A percentile compares a stretch with the other conserved stretches of the same genome.
These are phyloP conservation scores for Telmatherina bonti DNA, from an alignment of 2,797 vertebrate species.

Conservation along the genomic window DNA sequence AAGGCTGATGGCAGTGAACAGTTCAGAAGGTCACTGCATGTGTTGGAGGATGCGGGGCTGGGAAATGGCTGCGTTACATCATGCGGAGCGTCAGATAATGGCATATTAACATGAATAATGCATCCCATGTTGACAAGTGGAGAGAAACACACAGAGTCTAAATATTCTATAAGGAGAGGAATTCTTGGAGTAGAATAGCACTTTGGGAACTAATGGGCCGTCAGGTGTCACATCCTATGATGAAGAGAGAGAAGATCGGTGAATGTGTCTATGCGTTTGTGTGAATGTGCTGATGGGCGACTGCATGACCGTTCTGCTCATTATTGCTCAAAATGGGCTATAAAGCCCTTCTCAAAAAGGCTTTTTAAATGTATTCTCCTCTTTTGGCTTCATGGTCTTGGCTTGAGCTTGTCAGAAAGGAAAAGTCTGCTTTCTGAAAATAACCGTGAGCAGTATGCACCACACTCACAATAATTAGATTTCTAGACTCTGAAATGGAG, in stretches of 20 bases:
- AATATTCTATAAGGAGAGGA: conserved; percentile 79
- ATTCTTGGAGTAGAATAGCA: conserved; percentile 74
- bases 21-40: conserved; percentile 78
- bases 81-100: conserved; percentile 77
- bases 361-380: conserved; percentile 56
- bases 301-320: conserved; percentile 46
- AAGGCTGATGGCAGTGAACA: conserved; percentile 49
- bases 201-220: conserved; percentile 79
- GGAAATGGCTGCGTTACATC: conserved; percentile 76
- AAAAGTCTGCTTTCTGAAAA: conserved; percentile 47
- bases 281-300: conserved; percentile 26
- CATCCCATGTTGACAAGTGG: conserved; percentile 74
- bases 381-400: conserved; percentile 39
- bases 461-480: conserved; percentile 49
- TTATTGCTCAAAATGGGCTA: conserved; percentile 65
- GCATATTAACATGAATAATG: conserved; percentile 82
- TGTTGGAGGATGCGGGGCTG: conserved; percentile 53
- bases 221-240: conserved; percentile 77
- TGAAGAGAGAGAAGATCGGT: conserved; percentile 61
- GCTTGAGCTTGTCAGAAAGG: conserved; percentile 40
- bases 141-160: conserved; percentile 72
- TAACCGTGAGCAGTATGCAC: conserved; percentile 22
- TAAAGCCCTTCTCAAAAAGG: conserved; percentile 54
- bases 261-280: conserved; percentile 31
- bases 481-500: conserved; percentile 33